phyloP scores from a whole-genome alignment of 2,888 invertebrate species.

The Timandra comae region DNA sequence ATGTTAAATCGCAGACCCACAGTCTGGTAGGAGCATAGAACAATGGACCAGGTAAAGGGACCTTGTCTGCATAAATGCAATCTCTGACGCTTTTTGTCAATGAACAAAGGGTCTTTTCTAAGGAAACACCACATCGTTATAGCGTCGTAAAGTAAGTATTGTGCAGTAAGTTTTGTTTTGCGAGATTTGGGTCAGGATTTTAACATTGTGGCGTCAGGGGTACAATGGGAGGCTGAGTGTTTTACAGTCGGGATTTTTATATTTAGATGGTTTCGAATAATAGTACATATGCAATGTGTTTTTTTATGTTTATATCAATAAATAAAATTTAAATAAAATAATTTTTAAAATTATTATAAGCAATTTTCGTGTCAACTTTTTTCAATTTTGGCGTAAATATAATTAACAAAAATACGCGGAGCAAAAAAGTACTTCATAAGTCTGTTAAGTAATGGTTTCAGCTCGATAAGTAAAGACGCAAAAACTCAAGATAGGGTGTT shows the following conservation, averaged over 20 bases:
- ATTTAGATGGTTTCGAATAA: background rate
- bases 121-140: constrained; percentile 76
- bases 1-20: constrained; percentile 61
- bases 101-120: constrained; percentile 73
- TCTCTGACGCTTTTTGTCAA: constrained; percentile 71
- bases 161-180: constrained; percentile 70
- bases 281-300: background rate
- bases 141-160: constrained; percentile 71
- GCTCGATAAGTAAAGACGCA: constrained; percentile 7
- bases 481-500: constrained; percentile 19
- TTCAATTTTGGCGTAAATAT: background rate
- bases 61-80: constrained; percentile 66
- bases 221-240: constrained; percentile 51
- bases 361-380: no score
- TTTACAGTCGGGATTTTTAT: constrained; percentile 32
- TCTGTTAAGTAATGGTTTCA: background rate
- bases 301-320: no score
- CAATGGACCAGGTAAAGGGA: constrained; percentile 68
- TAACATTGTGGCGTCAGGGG: constrained; percentile 68
- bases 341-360: no score
- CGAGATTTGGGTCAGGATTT: constrained; percentile 72
- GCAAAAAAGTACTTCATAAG: background rate
- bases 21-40: constrained; percentile 68
- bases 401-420: background rate
- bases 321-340: no score